phyloP scores from a whole-genome alignment of 2,888 invertebrate species.

The Drosophila paranaensis region DNA sequence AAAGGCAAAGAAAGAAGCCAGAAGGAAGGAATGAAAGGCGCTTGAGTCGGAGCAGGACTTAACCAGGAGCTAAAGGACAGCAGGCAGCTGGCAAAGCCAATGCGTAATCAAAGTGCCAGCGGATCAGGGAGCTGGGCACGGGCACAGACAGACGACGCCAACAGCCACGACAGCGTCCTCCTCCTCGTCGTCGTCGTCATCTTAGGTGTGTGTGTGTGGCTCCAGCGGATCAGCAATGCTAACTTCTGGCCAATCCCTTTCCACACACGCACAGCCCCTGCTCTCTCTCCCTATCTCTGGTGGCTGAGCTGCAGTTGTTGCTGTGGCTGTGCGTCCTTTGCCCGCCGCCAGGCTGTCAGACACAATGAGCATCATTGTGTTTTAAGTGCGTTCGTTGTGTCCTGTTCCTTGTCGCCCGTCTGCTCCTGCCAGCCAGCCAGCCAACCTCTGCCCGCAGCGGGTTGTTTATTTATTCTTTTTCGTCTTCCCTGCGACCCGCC shows the following conservation, averaged over 20 bases:
- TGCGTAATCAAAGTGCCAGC: constrained; percentile 74
- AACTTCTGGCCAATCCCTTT: background rate
- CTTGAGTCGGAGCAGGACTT: constrained; percentile 32
- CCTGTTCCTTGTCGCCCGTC: constrained; percentile 48
- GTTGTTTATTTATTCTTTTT: constrained; percentile 78
- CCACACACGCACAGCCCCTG: constrained; percentile 4
- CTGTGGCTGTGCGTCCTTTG: constrained; percentile 15
- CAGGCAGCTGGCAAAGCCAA: constrained; percentile 58
- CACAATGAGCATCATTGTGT: constrained; percentile 81
- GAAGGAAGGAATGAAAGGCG: background rate
- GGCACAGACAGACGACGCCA: constrained; percentile 65
- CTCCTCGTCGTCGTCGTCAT: constrained; percentile 42
- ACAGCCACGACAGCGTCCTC: constrained; percentile 36
- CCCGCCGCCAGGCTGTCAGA: constrained; percentile 68
- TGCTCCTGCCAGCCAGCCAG: background rate
- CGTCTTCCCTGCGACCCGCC: constrained; percentile 34
- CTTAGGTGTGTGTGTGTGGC: constrained; percentile 60
- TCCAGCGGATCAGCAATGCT: constrained; percentile 61
- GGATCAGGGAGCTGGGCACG: constrained; percentile 16
- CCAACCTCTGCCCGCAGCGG: constrained; percentile 22
- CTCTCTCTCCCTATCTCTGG: background rate
- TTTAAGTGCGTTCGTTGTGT: constrained; percentile 80
- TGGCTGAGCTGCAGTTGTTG: constrained; percentile 21
- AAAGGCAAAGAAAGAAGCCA: background rate
- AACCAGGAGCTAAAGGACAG: constrained; percentile 45